Conservation (phyloP, 2,888 invertebrate genomes). For the Lissocephala sabroskyi region DNA sequence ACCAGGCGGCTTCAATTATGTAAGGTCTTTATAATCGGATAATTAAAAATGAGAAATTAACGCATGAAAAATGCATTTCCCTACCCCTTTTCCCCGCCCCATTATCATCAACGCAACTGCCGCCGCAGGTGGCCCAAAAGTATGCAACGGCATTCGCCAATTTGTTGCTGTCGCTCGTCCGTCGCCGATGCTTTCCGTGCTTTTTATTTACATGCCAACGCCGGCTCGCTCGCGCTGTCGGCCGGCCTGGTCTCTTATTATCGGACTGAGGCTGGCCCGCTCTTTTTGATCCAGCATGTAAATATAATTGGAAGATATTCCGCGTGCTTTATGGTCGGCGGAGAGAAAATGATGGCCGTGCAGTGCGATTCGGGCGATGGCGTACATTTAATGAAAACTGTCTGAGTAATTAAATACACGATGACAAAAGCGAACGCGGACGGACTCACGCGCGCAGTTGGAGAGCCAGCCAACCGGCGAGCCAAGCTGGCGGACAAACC, state of each 20-base stretch:
- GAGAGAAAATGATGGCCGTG: background rate
- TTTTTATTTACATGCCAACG: too few species aligned
- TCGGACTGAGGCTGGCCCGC: background rate
- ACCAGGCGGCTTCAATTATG: constrained; percentile 48
- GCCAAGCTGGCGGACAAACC: too few species aligned
- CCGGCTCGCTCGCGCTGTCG: background rate
- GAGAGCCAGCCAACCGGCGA: background rate
- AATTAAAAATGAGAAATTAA: constrained; percentile 62
- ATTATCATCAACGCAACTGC: background rate
- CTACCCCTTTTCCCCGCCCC: background rate
- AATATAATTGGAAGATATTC: constrained; percentile 62
- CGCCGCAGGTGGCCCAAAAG: background rate
- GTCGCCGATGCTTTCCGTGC: too few species aligned
- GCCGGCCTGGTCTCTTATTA: background rate
- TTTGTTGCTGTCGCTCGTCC: background rate
- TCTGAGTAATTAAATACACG: constrained; percentile 62
- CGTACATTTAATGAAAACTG: constrained; percentile 58
- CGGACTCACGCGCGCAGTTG: constrained; percentile 5
- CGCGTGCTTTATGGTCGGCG: constrained; percentile 40
- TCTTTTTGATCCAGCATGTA: constrained; percentile 49
- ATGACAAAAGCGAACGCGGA: constrained; percentile 44
- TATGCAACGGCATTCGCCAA: background rate
- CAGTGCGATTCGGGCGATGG: too few species aligned
- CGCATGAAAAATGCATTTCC: constrained; percentile 62
- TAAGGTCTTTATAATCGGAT: constrained; percentile 63